Percentiles rank a stretch among this genome's conserved stretches.
Conservation (phyloP, 2,113 vertebrate species). For the Tenrec ecaudatus region DNA sequence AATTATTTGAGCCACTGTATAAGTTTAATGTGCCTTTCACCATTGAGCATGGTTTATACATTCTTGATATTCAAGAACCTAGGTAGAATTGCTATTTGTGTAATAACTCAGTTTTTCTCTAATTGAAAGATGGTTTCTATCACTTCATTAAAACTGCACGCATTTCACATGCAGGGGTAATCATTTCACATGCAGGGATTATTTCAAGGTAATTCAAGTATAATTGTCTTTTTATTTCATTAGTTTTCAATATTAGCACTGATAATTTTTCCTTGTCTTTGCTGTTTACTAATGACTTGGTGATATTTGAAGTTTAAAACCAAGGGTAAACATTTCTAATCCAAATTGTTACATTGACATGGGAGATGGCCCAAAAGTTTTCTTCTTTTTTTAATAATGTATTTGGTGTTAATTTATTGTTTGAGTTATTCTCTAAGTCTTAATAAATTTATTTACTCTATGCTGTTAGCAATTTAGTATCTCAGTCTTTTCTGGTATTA, state of each 20-base stretch:
- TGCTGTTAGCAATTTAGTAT: background rate
- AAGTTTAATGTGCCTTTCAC: background rate
- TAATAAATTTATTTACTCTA: constrained; percentile 4
- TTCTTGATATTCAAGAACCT: constrained; percentile 7
- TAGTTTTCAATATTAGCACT: background rate
- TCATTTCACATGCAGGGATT: background rate
- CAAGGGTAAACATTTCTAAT: background rate
- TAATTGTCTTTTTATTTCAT: background rate
- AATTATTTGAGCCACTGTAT: background rate
- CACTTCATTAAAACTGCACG: constrained; percentile 8
- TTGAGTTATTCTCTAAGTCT: background rate
- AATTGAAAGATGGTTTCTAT: constrained; percentile 20
- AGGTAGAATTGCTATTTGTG: background rate
- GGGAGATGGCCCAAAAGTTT: background rate
- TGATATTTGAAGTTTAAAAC: background rate
- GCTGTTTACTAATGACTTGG: background rate
- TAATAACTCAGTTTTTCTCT: background rate
- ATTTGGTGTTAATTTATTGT: background rate
- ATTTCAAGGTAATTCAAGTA: constrained; percentile 30
- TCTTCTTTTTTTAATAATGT: background rate
- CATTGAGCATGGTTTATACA: background rate
- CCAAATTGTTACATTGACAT: background rate
- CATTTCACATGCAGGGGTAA: background rate
- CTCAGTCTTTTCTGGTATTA: background rate
- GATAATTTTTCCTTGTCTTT: constrained; percentile 15